These are phyloP conservation scores for Sebastes trivittatus DNA, from an alignment of 2,797 vertebrate genomes.

Conservation along the genomic window DNA sequence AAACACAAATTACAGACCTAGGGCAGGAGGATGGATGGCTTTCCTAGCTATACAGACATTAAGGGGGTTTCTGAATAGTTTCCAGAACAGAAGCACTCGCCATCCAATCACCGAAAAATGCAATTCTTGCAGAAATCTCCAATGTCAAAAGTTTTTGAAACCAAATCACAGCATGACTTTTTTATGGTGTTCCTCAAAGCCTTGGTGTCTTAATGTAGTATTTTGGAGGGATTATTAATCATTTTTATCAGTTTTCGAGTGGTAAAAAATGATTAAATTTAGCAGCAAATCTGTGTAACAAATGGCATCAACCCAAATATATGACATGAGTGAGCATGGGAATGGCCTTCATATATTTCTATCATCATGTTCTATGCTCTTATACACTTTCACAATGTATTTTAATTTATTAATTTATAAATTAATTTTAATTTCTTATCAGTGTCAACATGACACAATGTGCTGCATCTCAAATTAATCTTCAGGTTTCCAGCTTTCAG, in stretches of 20 bases:
- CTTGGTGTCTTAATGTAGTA: too few species aligned
- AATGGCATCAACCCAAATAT: background rate
- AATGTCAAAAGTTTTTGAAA: too few species aligned
- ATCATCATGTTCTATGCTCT: background rate
- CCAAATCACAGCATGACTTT: too few species aligned
- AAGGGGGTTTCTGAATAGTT: background rate
- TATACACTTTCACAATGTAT: background rate
- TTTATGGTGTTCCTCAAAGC: too few species aligned
- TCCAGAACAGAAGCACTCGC: background rate
- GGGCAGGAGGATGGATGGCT: background rate
- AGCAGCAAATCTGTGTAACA: background rate
- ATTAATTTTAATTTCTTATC: background rate
- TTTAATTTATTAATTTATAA: too few species aligned
- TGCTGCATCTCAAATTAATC: background rate
- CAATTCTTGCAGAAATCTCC: too few species aligned
- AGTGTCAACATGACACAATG: background rate
- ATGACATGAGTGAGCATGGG: too few species aligned
- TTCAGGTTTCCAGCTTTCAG: background rate
- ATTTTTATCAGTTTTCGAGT: too few species aligned
- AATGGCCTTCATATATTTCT: background rate
- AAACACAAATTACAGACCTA: background rate
- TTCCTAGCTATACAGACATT: background rate
- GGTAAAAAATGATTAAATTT: too few species aligned
- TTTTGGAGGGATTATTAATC: background rate
- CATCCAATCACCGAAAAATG: too few species aligned